A percentile compares a stretch with the other conserved stretches of the same genome.
These are phyloP conservation scores for Leptobrachium leishanense DNA, from an alignment of 2,113 vertebrate genomes.

Conservation along the genomic window DNA sequence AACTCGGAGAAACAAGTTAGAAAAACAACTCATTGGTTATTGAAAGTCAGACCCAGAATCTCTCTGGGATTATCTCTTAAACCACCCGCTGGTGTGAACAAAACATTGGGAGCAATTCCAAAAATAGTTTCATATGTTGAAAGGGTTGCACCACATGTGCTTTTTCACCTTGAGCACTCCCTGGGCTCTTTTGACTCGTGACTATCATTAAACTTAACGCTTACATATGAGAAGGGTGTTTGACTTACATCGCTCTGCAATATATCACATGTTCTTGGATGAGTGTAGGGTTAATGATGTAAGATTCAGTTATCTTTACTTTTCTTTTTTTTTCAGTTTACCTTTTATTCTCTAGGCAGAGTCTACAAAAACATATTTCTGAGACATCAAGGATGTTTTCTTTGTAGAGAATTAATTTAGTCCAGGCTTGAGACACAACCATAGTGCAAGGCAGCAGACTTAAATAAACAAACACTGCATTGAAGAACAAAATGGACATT, in stretches of 20 bases:
- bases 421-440: constrained; percentile 44
- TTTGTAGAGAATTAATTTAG: constrained; percentile 44
- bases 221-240: constrained; percentile 7
- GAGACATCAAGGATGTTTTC: constrained; percentile 48
- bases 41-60: constrained; percentile 42
- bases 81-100: constrained; percentile 50
- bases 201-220: constrained; percentile 46
- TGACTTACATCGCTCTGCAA: constrained; percentile 3
- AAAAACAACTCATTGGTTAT: constrained; percentile 39
- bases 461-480: constrained; percentile 40
- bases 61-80: constrained; percentile 48
- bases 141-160: constrained; percentile 47
- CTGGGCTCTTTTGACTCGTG: constrained; percentile 44
- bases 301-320: constrained; percentile 32
- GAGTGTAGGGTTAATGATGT: constrained; percentile 4
- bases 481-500: constrained; percentile 34
- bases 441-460: constrained; percentile 36
- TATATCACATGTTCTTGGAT: constrained; percentile 10
- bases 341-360: constrained; percentile 43
- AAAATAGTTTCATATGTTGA: constrained; percentile 47
- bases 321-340: constrained; percentile 24
- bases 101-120: constrained; percentile 49
- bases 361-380: constrained; percentile 42
- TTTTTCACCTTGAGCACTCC: constrained; percentile 48
- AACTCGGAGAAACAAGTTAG: constrained; percentile 44